These are phyloP conservation scores for Liasis olivaceus DNA, from an alignment of 2,797 vertebrate genomes.

Conservation along the genomic window DNA sequence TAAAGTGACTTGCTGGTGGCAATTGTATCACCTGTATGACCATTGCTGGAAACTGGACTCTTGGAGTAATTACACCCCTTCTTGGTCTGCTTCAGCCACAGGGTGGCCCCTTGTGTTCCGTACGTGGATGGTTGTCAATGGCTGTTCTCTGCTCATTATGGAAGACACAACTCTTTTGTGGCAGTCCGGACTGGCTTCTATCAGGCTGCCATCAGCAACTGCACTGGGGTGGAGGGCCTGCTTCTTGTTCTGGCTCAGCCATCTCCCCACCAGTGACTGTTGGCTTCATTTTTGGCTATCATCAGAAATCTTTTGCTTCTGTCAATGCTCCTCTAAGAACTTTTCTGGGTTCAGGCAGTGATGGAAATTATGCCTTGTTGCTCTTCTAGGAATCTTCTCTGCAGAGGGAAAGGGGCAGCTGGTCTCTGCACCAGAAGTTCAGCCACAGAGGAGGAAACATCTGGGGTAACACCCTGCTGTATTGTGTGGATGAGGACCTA, in stretches of 20 bases:
- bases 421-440: background rate
- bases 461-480: background rate
- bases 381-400: background rate
- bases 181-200: background rate
- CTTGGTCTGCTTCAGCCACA: background rate
- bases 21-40: background rate
- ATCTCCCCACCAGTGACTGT: background rate
- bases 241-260: background rate
- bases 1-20: background rate
- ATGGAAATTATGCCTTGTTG: background rate
- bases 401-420: background rate
- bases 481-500: background rate
- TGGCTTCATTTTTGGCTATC: background rate
- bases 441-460: background rate
- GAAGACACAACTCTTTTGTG: background rate
- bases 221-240: background rate
- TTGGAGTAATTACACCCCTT: background rate
- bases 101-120: background rate
- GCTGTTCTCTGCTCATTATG: background rate
- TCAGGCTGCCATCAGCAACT: background rate
- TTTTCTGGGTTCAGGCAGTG: background rate
- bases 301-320: background rate
- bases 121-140: background rate
- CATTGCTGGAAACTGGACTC: background rate
- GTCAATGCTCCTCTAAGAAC: background rate